Percentiles rank a stretch among this genome's conserved stretches.
phyloP scores from a whole-genome alignment of 1,140 invertebrate genomes.

The Leptonema lineaticorne region DNA sequence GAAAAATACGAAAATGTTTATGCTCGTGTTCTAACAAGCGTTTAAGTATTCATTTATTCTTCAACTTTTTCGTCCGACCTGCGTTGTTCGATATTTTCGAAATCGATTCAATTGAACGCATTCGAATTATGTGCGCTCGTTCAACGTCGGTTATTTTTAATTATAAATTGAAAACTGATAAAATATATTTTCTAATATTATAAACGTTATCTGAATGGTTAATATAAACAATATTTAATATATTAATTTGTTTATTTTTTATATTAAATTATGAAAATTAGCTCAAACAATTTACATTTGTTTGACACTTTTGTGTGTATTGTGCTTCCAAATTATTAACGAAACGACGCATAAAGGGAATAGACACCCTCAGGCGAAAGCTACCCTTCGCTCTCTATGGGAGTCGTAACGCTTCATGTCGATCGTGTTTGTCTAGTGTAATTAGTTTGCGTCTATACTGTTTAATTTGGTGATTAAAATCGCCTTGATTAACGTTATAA shows the following conservation, averaged over 20 bases:
- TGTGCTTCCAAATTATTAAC: not conserved
- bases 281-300: conserved; percentile 1
- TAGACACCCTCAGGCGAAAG: not conserved
- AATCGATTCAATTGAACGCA: too few species aligned
- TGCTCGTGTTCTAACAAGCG: not conserved
- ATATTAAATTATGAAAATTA: too few species aligned
- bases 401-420: not conserved
- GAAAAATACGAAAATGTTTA: not conserved
- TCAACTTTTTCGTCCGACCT: not conserved
- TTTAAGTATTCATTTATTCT: conserved; percentile 2
- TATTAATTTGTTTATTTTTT: too few species aligned
- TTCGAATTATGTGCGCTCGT: too few species aligned
- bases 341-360: not conserved
- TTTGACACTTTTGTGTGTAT: not conserved
- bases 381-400: not conserved
- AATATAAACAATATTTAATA: too few species aligned
- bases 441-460: conserved; percentile 16
- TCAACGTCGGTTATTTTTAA: too few species aligned
- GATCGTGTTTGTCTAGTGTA: conserved; percentile 21
- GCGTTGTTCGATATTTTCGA: too few species aligned
- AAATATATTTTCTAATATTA: too few species aligned
- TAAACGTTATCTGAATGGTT: too few species aligned
- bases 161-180: too few species aligned
- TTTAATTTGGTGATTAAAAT: conserved; percentile 25
- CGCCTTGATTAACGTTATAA: not conserved